phyloP scores from a whole-genome alignment of 2,113 vertebrate genomes.

The Telmatochromis sp. region DNA sequence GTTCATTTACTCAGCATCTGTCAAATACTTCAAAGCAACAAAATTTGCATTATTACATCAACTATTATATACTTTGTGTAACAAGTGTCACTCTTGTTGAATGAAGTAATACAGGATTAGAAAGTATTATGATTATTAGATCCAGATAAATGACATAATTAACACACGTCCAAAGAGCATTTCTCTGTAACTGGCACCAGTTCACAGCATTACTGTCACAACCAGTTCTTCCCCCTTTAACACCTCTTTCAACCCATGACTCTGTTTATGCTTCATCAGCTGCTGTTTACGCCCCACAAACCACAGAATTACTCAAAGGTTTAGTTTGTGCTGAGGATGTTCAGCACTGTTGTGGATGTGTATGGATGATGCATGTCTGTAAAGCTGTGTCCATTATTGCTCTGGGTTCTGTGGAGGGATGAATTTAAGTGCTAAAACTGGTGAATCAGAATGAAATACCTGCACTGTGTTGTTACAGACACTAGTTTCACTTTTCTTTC shows the following conservation, averaged over 20 bases:
- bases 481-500: neutral
- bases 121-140: neutral
- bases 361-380: fast-evolving
- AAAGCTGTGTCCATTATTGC: neutral
- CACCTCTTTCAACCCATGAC: neutral
- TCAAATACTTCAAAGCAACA: neutral
- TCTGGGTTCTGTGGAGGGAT: neutral
- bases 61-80: neutral
- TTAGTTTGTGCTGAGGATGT: neutral
- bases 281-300: neutral
- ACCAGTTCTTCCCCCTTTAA: neutral
- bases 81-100: neutral
- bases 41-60: neutral
- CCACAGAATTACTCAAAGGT: neutral
- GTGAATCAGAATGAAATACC: neutral
- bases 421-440: neutral
- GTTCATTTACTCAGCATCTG: neutral
- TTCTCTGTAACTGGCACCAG: neutral
- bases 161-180: neutral
- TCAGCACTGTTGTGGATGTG: neutral
- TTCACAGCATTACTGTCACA: neutral
- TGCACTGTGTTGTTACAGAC: neutral
- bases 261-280: neutral
- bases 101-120: neutral
- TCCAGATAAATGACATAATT: neutral